These are phyloP conservation scores for Perca fluviatilis DNA, from an alignment of 2,113 vertebrate genomes.

Conservation along the genomic window DNA sequence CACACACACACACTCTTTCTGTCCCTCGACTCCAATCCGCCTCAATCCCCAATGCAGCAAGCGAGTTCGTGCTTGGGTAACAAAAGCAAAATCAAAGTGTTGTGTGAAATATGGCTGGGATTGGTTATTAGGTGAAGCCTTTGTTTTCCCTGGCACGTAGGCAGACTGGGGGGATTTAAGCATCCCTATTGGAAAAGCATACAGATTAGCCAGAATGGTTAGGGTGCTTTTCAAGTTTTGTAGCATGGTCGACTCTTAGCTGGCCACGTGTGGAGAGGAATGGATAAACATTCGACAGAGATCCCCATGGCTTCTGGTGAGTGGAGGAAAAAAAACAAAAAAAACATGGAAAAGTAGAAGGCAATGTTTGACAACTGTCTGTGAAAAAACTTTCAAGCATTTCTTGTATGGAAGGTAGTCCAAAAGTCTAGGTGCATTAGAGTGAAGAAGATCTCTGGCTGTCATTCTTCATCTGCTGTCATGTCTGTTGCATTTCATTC, in stretches of 20 bases:
- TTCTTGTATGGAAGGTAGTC: background rate
- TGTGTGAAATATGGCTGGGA: constrained; percentile 65
- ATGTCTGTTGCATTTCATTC: constrained; percentile 17
- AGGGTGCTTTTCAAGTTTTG: constrained; percentile 58
- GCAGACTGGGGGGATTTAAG: constrained; percentile 63
- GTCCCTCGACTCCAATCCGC: constrained; percentile 53
- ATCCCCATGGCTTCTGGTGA: background rate
- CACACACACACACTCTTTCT: constrained; percentile 15
- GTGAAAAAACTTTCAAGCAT: background rate
- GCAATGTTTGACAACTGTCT: background rate
- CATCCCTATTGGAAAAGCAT: constrained; percentile 62
- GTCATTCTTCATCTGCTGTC: constrained; percentile 6
- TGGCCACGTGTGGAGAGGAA: constrained; percentile 28
- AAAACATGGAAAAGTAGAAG: background rate
- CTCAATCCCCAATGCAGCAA: constrained; percentile 41
- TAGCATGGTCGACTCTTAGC: constrained; percentile 22
- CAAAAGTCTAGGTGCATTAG: background rate
- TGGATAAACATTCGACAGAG: constrained; percentile 31
- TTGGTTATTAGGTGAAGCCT: constrained; percentile 71
- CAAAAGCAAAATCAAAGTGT: constrained; percentile 65
- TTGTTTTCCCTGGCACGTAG: constrained; percentile 69
- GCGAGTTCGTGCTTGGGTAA: constrained; percentile 47
- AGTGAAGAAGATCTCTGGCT: background rate
- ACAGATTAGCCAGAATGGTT: constrained; percentile 62
- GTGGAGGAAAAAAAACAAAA: background rate